Base-by-base conservation (phyloP, 2,888 invertebrate species). In the Microchrysa polita region DNA sequence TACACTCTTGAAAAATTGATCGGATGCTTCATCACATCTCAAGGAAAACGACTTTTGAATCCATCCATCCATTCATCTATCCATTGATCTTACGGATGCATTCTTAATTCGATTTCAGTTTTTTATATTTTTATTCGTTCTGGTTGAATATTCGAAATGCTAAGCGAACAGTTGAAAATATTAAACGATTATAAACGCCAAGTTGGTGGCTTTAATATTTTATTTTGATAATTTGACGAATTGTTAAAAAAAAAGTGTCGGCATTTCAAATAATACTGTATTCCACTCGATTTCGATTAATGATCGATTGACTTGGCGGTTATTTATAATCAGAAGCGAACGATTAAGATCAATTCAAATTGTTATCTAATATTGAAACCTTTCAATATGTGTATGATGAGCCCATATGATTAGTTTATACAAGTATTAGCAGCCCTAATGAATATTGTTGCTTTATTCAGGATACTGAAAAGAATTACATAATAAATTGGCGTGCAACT, bases 101-200 rank as follows among this genome's bases (percentile, higher is more conserved):
- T 72, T 60, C 44, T 20, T 69, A 22, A 34, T 53, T 67, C 20
- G 27, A 65, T 44, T 23, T n/a, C n/a, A n/a, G n/a, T n/a, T n/a
- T n/a, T n/a, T n/a, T n/a, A n/a, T n/a, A n/a, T n/a, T 52, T 34
- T 57, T 52, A 20, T 42, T 34, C 61, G 23, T 22, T 42, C 40
- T 42, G 5, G 42, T 61, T 16, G 5, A n/a, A n/a, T 52, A 14
- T 14, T 34, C 27, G 2, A 34, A 34, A 16, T 14, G 52, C 55
- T 16, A 16, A n/a, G 12, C 2, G 16, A 55, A 55, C 55, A 20
- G 18, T 55, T 20, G 2, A 22, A 48, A 67, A 69, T 40, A 67
- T 72, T 74, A 74, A 75, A 72, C 74, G 72, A 75, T 75, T 75
- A 75, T 74, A 60, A 75, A 75, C 63, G 75, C 75, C 73, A 75